Base-by-base conservation (phyloP, 2,888 invertebrate species). In the Rhimphoctona megacephalus region DNA sequence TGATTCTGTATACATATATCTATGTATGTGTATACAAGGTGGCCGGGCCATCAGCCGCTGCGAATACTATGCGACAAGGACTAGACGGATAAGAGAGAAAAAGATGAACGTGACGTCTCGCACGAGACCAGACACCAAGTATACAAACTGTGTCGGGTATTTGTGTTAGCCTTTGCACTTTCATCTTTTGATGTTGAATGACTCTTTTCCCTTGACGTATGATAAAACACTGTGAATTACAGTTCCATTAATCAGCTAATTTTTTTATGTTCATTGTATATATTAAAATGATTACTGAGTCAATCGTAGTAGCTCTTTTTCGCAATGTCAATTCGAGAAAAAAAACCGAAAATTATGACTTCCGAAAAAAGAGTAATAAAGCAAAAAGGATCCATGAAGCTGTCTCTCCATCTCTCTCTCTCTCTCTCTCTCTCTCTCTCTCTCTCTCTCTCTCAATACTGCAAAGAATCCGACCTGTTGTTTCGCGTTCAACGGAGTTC, bases 401-500 rank as follows among this genome's bases (percentile, higher is more conserved):
- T 61, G n/a, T n/a, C n/a, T n/a, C n/a, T n/a, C n/a, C n/a, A n/a
- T n/a, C n/a, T n/a, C n/a, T n/a, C 61, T 76, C 61, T 54, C 22
- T 0, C 22, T 22, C 3, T 22, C 22, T 54, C 54, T 54, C 54
- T 17, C 6, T 30, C 17, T 30, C 49, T n/a, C 17, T 46, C 22
- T 77, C 52, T 30, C 61, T 17, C 6, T 5, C 7, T 17, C 5
- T 61, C 30, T 30, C 61, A 49, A 46, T 22, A 3, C 33, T 36
- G 76, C 66, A 22, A 70, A 69, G 54, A 49, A 73, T 72, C 57
- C 52, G 76, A 76, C 84, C 88, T 90, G 91, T 87, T 90, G 90
- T 91, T 91, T 92, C 89, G 90, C 88, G 92, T 92, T 91, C 90
- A 90, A 79, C 89, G 83, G 88, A 89, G 91, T 92, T 92, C 92